Conservation (phyloP, 2,888 invertebrate species). For the Heliconius cydno region DNA sequence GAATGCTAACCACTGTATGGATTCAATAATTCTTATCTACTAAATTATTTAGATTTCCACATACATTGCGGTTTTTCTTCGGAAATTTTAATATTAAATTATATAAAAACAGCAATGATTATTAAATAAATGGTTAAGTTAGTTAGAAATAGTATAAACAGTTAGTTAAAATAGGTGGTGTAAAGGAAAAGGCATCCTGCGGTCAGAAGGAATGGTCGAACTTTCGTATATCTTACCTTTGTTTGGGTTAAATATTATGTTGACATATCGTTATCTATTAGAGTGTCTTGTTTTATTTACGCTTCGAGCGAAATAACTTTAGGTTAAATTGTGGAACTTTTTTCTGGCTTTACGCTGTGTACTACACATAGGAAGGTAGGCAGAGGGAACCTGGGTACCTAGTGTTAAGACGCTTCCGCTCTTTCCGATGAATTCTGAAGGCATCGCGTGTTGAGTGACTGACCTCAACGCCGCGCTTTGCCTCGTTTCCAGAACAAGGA, state of each 20-base stretch:
- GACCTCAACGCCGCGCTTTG: no score
- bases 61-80: slow-evolving; percentile 14
- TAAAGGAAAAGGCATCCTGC: slow-evolving; percentile 55
- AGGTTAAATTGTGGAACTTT: background rate
- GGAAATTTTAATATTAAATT: background rate
- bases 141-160: slow-evolving; percentile 19
- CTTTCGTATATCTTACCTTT: slow-evolving; percentile 51
- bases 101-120: slow-evolving; percentile 19
- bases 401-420: no score
- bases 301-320: background rate
- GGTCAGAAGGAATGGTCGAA: slow-evolving; percentile 55
- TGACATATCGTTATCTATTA: slow-evolving; percentile 39
- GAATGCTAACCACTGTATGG: slow-evolving; percentile 25
- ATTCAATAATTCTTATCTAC: background rate
- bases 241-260: slow-evolving; percentile 41
- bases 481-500: no score
- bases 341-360: no score
- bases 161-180: slow-evolving; percentile 41
- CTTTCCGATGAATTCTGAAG: no score
- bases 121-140: background rate
- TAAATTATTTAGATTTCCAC: background rate
- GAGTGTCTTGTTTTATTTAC: slow-evolving; percentile 25
- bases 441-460: no score
- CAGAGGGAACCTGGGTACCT: no score
- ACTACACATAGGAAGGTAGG: no score